These are phyloP conservation scores for Chaetodon auriga DNA, from an alignment of 2,113 vertebrate genomes.

Conservation along the genomic window DNA sequence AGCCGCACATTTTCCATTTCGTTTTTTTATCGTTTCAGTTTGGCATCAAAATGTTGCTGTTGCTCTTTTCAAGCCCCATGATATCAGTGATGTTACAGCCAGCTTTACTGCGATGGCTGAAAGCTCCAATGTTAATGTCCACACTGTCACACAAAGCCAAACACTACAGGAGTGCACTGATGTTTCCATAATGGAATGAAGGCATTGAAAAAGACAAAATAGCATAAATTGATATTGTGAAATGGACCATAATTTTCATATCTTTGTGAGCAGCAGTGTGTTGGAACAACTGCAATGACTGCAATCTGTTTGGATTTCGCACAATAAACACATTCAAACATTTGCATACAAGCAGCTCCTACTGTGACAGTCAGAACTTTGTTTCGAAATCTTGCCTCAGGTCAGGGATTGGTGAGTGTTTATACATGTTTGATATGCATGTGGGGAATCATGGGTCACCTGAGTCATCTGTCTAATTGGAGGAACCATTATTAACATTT, in stretches of 20 bases:
- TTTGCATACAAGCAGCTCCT: background rate
- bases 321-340: background rate
- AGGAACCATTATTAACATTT: conserved; percentile 30
- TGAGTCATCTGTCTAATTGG: conserved; percentile 25
- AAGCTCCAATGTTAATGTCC: background rate
- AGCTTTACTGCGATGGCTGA: background rate
- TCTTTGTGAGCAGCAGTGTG: background rate
- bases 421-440: conserved; percentile 16
- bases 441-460: background rate
- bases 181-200: conserved; percentile 9
- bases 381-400: conserved; percentile 1
- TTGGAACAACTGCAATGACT: background rate
- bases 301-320: background rate
- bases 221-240: background rate
- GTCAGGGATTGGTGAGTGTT: background rate
- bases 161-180: background rate
- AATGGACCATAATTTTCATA: background rate
- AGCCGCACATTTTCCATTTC: background rate
- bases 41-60: background rate
- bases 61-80: background rate
- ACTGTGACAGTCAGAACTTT: background rate
- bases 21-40: background rate
- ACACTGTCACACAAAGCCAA: background rate
- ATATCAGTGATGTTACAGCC: background rate
- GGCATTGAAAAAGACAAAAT: background rate